Percentiles rank a stretch among this genome's conserved stretches.
Conservation (phyloP, 2,113 vertebrate genomes). For the Struthio camelus region DNA sequence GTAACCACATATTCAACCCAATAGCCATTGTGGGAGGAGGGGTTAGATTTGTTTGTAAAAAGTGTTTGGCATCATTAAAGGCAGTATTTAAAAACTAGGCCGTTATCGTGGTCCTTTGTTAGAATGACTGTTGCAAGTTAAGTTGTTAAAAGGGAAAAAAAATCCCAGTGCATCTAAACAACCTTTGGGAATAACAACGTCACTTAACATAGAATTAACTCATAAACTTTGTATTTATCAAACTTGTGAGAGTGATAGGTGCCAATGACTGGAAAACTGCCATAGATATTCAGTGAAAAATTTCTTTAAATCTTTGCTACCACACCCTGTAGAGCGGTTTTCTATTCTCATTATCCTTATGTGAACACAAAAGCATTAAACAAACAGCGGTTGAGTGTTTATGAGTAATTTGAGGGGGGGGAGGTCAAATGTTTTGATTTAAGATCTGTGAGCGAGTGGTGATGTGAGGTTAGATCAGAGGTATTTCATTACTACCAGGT, state of each 20-base stretch:
- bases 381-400: not conserved
- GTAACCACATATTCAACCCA: accelerated
- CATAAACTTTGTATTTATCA: not conserved
- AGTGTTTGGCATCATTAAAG: not conserved
- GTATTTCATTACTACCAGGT: not conserved
- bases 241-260: not conserved
- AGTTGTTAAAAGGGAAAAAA: not conserved
- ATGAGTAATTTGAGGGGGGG: not conserved
- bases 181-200: not conserved
- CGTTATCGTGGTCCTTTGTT: not conserved
- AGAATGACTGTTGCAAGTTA: not conserved
- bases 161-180: not conserved
- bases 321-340: accelerated
- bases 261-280: not conserved
- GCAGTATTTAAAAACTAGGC: not conserved
- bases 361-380: not conserved
- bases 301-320: not conserved
- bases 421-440: not conserved
- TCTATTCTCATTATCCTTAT: not conserved
- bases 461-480: not conserved
- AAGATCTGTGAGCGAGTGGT: accelerated
- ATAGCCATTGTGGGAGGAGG: not conserved
- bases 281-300: too few relatives aligned
- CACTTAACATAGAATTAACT: not conserved
- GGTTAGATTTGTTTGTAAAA: not conserved